Percentiles rank a stretch among this genome's conserved stretches.
These are phyloP conservation scores for Vannuccia rotundouncinata DNA, from an alignment of 2,888 invertebrate genomes.

Conservation along the genomic window DNA sequence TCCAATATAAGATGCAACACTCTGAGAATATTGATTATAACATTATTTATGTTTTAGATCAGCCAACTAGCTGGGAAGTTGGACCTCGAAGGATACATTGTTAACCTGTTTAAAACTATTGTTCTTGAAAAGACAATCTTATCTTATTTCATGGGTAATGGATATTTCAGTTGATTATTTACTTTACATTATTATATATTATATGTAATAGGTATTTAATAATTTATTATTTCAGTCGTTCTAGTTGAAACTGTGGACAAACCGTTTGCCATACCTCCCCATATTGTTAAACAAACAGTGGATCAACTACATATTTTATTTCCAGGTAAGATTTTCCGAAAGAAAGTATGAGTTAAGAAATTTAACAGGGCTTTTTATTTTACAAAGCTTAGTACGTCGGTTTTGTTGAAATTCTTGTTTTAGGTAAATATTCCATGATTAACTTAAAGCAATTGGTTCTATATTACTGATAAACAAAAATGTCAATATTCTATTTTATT, in stretches of 20 bases:
- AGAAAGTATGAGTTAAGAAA: too few relatives aligned
- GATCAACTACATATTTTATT: neutral
- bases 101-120: neutral
- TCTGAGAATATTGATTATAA: too few relatives aligned
- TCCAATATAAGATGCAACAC: too few relatives aligned
- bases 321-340: neutral
- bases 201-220: too few relatives aligned
- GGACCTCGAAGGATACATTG: neutral
- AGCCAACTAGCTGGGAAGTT: neutral
- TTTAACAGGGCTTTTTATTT: too few relatives aligned
- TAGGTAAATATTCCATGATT: too few relatives aligned
- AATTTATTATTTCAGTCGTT: neutral
- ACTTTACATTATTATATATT: too few relatives aligned
- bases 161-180: neutral
- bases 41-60: neutral
- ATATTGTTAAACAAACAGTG: neutral
- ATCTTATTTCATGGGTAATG: neutral
- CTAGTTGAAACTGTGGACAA: neutral
- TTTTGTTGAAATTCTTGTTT: too few relatives aligned
- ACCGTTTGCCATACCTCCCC: neutral
- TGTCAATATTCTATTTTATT: too few relatives aligned
- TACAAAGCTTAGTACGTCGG: too few relatives aligned
- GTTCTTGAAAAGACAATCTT: neutral
- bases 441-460: too few relatives aligned
- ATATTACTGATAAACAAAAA: too few relatives aligned